These are phyloP conservation scores for Channa maculata DNA, from an alignment of 2,113 vertebrate species.

Conservation along the genomic window DNA sequence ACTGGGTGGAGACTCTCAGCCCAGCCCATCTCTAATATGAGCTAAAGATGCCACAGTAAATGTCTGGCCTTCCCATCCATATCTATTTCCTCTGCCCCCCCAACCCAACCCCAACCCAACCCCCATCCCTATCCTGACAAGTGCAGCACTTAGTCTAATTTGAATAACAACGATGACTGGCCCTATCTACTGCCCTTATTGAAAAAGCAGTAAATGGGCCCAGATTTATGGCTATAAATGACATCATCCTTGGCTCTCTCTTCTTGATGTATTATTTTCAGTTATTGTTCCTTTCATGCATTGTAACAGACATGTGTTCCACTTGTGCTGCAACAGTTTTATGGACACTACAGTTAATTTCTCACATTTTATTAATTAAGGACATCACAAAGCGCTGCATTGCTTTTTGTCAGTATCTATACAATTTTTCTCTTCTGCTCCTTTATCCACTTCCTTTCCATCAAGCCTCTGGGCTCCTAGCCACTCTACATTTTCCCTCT, in stretches of 20 bases:
- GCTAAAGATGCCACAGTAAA: slow-evolving; percentile 61
- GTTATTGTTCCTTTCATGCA: not conserved
- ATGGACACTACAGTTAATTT: not conserved
- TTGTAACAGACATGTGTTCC: not conserved
- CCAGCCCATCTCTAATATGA: slow-evolving; percentile 52
- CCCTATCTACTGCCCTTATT: slow-evolving; percentile 44
- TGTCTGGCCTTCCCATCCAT: slow-evolving; percentile 54
- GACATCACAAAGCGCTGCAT: not conserved
- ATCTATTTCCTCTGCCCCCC: not conserved
- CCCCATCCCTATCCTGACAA: slow-evolving; percentile 37
- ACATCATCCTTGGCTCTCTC: slow-evolving; percentile 46
- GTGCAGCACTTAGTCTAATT: slow-evolving; percentile 74
- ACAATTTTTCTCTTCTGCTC: not conserved
- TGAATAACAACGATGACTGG: slow-evolving; percentile 59
- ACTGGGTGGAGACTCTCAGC: slow-evolving; percentile 50
- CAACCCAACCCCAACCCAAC: slow-evolving; percentile 7
- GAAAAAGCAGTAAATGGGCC: slow-evolving; percentile 60
- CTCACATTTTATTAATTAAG: slow-evolving; percentile 9
- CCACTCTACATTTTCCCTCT: not conserved
- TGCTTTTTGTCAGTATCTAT: not conserved
- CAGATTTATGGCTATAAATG: slow-evolving; percentile 60
- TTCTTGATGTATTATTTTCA: slow-evolving; percentile 13
- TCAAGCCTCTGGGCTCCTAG: not conserved
- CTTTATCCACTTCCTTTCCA: not conserved
- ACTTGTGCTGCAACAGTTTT: not conserved